A percentile compares a stretch with the other conserved stretches of the same genome.
Evolutionary conservation across 2,113 vertebrate species (phyloP).

Genomic region (Onychostruthus taczanowskii): DNA sequence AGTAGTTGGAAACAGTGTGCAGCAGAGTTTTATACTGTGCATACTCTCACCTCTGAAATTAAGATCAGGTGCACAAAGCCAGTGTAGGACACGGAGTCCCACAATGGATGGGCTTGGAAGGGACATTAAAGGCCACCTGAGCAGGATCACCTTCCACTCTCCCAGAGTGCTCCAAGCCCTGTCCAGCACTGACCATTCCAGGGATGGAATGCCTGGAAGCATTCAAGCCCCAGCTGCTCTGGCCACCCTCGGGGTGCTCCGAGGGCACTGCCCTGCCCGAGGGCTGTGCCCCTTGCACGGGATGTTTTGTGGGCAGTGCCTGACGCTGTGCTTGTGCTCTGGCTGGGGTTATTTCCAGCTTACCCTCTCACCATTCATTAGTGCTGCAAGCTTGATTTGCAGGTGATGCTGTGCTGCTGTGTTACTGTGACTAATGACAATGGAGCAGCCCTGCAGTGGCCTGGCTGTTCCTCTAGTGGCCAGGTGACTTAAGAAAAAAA

Average conservation of each 20-base stretch:
- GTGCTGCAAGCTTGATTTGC: neutral
- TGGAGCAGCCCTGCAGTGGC: neutral
- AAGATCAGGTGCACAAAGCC: neutral
- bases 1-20: neutral
- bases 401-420: neutral
- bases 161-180: neutral
- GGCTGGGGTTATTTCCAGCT: neutral
- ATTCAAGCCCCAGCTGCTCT: neutral
- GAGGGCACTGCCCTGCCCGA: neutral
- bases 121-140: neutral
- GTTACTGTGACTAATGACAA: neutral
- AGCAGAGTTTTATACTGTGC: neutral
- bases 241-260: accelerated
- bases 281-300: neutral
- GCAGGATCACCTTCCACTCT: neutral
- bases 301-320: neutral
- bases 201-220: neutral
- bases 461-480: neutral
- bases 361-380: neutral
- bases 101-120: neutral
- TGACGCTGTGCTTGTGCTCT: neutral
- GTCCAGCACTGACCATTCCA: neutral
- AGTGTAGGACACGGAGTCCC: neutral
- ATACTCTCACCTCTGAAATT: neutral
- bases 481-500: neutral